phyloP scores from a whole-genome alignment of 2,888 invertebrate species.

The Conchocele bisecta region DNA sequence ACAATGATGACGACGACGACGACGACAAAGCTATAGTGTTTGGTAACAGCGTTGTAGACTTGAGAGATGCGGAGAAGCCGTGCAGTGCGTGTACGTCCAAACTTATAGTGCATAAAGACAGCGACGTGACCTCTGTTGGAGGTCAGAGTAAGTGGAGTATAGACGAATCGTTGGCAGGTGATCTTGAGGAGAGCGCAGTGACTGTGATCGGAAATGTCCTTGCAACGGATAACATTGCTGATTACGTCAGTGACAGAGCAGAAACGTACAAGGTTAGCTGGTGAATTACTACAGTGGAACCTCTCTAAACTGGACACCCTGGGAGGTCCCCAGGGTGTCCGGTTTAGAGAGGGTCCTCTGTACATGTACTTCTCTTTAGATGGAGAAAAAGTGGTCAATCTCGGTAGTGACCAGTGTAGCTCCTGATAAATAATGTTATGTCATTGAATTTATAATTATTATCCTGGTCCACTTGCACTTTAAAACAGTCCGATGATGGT shows the following conservation, averaged over 20 bases:
- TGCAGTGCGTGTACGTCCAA: neutral
- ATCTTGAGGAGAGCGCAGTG: slow-evolving; percentile 43
- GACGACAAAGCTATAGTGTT: slow-evolving; percentile 44
- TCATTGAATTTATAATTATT: too few relatives aligned
- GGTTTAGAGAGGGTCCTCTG: too few relatives aligned
- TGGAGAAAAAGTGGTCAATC: too few relatives aligned
- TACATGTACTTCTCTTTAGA: too few relatives aligned
- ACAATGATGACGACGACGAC: slow-evolving; percentile 11
- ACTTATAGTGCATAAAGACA: slow-evolving; percentile 1
- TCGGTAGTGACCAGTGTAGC: too few relatives aligned
- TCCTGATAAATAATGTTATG: too few relatives aligned
- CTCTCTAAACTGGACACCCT: too few relatives aligned
- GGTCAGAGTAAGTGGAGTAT: slow-evolving; percentile 34
- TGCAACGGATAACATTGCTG: slow-evolving; percentile 39
- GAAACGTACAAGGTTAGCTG: slow-evolving; percentile 43
- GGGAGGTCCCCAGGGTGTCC: too few relatives aligned
- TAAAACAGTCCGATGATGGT: too few relatives aligned
- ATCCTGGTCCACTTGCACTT: too few relatives aligned
- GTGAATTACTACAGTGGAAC: too few relatives aligned
- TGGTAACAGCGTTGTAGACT: slow-evolving; percentile 49
- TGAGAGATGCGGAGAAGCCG: slow-evolving; percentile 12
- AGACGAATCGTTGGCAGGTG: slow-evolving; percentile 28
- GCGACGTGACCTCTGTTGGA: slow-evolving; percentile 8
- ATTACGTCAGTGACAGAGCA: slow-evolving; percentile 38
- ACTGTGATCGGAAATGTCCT: slow-evolving; percentile 57